Conservation (phyloP, 1,140 invertebrate species). For the Eriocheir sinensis region DNA sequence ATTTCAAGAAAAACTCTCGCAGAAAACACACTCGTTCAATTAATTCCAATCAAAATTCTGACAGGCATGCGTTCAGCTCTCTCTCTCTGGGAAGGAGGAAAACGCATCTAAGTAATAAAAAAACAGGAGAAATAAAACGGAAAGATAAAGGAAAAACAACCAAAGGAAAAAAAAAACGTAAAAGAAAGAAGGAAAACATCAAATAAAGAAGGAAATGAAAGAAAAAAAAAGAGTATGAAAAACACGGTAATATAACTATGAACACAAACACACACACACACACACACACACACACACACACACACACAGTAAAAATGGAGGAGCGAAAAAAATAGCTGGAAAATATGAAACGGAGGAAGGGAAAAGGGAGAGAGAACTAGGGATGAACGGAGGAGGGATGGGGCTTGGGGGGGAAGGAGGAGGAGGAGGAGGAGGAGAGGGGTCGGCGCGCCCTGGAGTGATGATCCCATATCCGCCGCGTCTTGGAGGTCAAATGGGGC, state of each 20-base stretch:
- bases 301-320: no score
- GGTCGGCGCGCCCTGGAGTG: not conserved
- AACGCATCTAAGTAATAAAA: no score
- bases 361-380: not conserved
- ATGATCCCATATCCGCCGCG: slow-evolving; percentile 39
- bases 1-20: not conserved
- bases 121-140: not conserved
- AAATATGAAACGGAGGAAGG: no score
- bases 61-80: not conserved
- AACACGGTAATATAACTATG: not conserved
- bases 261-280: not conserved
- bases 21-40: slow-evolving; percentile 7
- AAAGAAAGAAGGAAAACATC: not conserved
- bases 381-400: not conserved
- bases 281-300: no score
- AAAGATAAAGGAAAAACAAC: not conserved
- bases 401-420: slow-evolving; percentile 5
- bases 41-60: slow-evolving; percentile 11
- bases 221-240: not conserved
- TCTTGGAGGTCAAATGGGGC: slow-evolving; percentile 36
- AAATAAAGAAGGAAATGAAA: not conserved
- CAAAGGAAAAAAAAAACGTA: not conserved
- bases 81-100: not conserved
- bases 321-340: no score
- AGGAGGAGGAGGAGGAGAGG: not conserved